phyloP scores from a whole-genome alignment of 2,888 invertebrate genomes.

The Drosophila acutilabella region DNA sequence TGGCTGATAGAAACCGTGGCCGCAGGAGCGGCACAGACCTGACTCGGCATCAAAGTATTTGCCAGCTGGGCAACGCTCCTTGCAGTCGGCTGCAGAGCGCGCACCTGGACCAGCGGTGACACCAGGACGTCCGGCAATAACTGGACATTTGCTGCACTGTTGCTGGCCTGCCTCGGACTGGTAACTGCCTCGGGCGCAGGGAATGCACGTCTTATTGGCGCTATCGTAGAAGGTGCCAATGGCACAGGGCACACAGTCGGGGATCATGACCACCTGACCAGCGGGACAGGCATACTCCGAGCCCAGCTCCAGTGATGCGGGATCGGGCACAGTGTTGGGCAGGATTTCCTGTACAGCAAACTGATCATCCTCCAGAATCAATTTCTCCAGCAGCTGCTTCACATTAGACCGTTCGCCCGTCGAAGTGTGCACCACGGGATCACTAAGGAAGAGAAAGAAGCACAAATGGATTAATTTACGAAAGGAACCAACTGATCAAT shows the following conservation, averaged over 20 bases:
- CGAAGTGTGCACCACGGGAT: conserved; percentile 94
- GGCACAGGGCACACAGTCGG: conserved; percentile 97
- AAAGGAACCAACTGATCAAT: neutral
- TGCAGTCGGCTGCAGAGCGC: conserved; percentile 94
- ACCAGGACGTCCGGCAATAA: conserved; percentile 94
- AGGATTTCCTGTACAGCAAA: conserved; percentile 96
- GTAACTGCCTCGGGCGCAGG: conserved; percentile 95
- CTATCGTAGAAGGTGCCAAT: conserved; percentile 94
- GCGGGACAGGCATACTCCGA: conserved; percentile 97
- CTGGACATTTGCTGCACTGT: conserved; percentile 95
- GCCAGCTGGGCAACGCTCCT: conserved; percentile 96
- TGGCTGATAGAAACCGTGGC: conserved; percentile 97
- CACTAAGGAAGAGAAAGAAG: conserved; percentile 86
- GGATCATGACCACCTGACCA: conserved; percentile 97
- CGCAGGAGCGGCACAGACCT: conserved; percentile 95
- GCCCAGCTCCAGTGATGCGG: conserved; percentile 93
- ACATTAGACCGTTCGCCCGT: conserved; percentile 95
- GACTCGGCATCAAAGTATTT: conserved; percentile 96
- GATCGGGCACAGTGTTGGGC: conserved; percentile 97
- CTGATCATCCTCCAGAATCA: conserved; percentile 96
- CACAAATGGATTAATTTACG: neutral
- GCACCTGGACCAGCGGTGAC: conserved; percentile 95
- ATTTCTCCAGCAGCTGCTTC: conserved; percentile 92
- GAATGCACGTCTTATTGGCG: conserved; percentile 91
- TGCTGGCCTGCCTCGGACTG: conserved; percentile 96